Evolutionary conservation across 2,888 invertebrate species (phyloP), one percentile per base, ranked within the genome.

Genomic region (Linyphia triangularis): DNA sequence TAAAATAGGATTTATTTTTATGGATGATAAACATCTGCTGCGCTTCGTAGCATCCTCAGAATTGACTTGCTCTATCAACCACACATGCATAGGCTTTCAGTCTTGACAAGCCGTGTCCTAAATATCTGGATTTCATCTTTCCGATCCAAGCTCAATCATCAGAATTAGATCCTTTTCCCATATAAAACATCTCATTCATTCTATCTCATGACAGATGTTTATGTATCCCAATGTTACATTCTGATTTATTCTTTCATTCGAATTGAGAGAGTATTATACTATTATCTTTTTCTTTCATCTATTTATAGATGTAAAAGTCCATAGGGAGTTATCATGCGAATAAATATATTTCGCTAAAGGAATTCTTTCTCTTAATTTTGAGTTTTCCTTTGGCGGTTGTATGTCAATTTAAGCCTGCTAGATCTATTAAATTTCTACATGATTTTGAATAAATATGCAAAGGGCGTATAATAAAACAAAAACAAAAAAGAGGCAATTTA

Each of bases 111-210:
- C 65, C 43, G 28, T 30, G 19, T 59, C 26, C 57, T 51, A 59
- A 70, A 16, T 59, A 81, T 69, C 81, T 57, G 70, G 69, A 70
- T 69, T 59, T 69, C 51, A 70, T 59, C 81, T 28, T 81, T 37
- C 81, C 59, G 67, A 59, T n/a, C 26, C 2, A 22, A 10, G 26
- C 69, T 57, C 69, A 81, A 81, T 81, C 65, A 81, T 70, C 40
- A 26, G 70, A 69, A 59, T 81, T 70, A 70, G 59, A 33, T 59
- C 67, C 69, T 28, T 65, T 81, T 67, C 61, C 69, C 70, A 51
- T 37, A 81, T 81, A 70, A 70, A 81, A 81, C 70, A 81, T 81
- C 69, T 81, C 51, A 69, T 81, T 24, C 51, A 81, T 81, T 70
- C 69, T 9, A 13, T 22, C 16, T 51, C 30, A 28, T 70, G 81